These are phyloP conservation scores for Solenodon paradoxus DNA, from an alignment of 2,113 vertebrate genomes.

Conservation along the genomic window DNA sequence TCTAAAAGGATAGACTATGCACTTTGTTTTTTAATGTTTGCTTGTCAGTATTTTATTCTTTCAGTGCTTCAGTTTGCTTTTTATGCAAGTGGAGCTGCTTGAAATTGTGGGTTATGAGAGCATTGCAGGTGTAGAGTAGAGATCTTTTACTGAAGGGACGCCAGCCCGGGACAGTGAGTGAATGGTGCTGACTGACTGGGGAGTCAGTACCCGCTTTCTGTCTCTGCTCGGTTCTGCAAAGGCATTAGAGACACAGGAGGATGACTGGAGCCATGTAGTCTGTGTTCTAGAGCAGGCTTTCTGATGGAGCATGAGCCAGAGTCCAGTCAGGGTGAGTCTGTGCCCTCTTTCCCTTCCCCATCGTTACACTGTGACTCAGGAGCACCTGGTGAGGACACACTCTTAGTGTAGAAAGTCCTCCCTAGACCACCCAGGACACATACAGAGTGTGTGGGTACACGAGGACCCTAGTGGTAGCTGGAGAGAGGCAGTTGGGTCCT, in stretches of 20 bases:
- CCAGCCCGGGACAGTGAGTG: too few species aligned
- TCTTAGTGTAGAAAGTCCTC: neutral
- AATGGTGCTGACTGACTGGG: too few species aligned
- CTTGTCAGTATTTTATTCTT: too few species aligned
- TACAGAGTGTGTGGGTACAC: fast-evolving
- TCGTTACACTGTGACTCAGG: fast-evolving
- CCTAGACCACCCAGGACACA: neutral
- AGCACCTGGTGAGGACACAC: fast-evolving
- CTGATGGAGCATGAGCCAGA: too few species aligned
- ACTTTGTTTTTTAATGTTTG: neutral
- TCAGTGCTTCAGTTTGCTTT: neutral
- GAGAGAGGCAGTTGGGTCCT: neutral
- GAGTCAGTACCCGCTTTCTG: too few species aligned
- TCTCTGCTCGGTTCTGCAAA: neutral
- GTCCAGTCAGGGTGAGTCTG: fast-evolving
- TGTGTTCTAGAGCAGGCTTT: too few species aligned
- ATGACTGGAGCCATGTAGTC: too few species aligned
- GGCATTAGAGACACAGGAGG: neutral
- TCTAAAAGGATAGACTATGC: neutral
- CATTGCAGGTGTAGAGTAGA: fast-evolving
- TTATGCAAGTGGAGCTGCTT: neutral
- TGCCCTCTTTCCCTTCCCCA: fast-evolving
- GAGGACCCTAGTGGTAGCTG: too few species aligned
- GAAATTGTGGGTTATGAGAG: fast-evolving
- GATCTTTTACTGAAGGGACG: too few species aligned